These are phyloP conservation scores for Macroramphosus scolopax DNA, from an alignment of 2,797 vertebrate genomes.

Conservation along the genomic window DNA sequence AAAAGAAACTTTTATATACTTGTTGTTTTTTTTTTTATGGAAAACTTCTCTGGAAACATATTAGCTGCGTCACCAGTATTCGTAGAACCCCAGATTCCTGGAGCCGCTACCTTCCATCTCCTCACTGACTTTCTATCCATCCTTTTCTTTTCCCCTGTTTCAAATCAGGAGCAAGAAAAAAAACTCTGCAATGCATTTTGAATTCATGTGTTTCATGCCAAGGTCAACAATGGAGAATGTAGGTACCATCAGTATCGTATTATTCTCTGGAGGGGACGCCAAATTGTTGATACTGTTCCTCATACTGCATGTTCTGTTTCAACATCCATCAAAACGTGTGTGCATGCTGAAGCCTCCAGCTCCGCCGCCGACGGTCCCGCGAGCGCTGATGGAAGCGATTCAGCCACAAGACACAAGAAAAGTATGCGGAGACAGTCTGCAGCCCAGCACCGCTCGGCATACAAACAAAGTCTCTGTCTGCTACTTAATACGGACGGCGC, in stretches of 20 bases:
- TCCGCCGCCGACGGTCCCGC: slow-evolving; percentile 48
- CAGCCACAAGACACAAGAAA: slow-evolving; percentile 31
- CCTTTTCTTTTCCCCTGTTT: slow-evolving; percentile 3
- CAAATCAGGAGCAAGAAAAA: not conserved
- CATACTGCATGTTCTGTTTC: slow-evolving; percentile 25
- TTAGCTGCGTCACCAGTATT: slow-evolving; percentile 34
- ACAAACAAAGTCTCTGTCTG: slow-evolving; percentile 47
- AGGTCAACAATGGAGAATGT: no score
- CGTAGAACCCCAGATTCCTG: no score
- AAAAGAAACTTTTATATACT: slow-evolving; percentile 53
- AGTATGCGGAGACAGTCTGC: no score
- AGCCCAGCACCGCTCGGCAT: slow-evolving; percentile 33
- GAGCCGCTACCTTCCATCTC: no score
- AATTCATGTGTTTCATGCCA: not conserved
- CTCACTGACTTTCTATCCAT: no score
- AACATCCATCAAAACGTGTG: slow-evolving; percentile 15
- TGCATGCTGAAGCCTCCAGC: slow-evolving; percentile 27
- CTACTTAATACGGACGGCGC: slow-evolving; percentile 47
- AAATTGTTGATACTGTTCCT: slow-evolving; percentile 3
- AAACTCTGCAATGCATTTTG: not conserved
- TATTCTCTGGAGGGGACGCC: no score
- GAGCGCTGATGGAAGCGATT: slow-evolving; percentile 44
- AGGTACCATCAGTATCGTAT: no score
- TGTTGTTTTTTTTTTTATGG: slow-evolving; percentile 50
- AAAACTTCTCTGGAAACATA: slow-evolving; percentile 35